Evolutionary conservation across 2,113 vertebrate species (phyloP).

Genomic region (Lutjanus erythropterus): DNA sequence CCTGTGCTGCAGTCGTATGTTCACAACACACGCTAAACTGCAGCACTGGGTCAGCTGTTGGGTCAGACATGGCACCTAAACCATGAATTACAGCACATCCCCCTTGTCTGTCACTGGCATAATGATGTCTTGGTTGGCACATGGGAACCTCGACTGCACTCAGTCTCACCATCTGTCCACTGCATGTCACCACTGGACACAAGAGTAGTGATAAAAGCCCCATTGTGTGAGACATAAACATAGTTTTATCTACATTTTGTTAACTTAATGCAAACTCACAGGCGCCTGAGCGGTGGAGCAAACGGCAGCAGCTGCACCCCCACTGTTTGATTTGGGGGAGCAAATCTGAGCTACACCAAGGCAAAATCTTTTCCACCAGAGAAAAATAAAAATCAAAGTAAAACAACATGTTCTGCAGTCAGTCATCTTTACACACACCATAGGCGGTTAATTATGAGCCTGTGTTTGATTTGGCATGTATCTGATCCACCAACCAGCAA

Average conservation of each 20-base stretch:
- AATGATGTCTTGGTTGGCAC: conserved; percentile 41
- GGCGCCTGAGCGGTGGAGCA: too few species aligned
- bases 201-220: background rate
- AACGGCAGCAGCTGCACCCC: too few species aligned
- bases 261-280: background rate
- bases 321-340: too few species aligned
- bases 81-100: conserved; percentile 47
- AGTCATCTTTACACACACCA: too few species aligned
- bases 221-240: conserved; percentile 6
- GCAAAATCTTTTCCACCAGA: too few species aligned
- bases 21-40: conserved; percentile 21
- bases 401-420: too few species aligned
- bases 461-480: too few species aligned
- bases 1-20: conserved; percentile 20
- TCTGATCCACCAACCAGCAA: too few species aligned
- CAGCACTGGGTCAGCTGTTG: conserved; percentile 55
- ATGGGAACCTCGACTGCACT: conserved; percentile 36
- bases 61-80: conserved; percentile 39
- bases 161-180: conserved; percentile 49
- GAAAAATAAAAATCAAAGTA: too few species aligned
- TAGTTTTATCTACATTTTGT: background rate
- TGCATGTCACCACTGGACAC: conserved; percentile 30
- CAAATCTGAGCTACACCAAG: too few species aligned
- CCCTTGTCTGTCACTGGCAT: conserved; percentile 39
- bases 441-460: too few species aligned